Base-by-base conservation (phyloP, 2,888 invertebrate genomes). In the Pyrgus malvae region DNA sequence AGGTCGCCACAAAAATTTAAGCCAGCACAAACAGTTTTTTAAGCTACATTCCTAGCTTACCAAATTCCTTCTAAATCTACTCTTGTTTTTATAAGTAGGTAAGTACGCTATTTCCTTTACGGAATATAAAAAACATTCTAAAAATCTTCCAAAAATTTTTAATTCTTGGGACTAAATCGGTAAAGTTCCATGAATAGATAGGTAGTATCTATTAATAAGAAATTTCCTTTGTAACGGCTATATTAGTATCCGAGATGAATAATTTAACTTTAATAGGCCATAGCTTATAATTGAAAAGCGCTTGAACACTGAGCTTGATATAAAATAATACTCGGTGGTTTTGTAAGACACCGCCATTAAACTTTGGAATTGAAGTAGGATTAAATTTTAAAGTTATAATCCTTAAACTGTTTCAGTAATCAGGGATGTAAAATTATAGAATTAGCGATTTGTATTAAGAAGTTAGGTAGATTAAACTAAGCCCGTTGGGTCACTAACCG, bases 291-390 rank as follows among this genome's bases (percentile, higher is more conserved):
- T 37, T 37, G 46, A 48, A 48, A 48, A 48, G 46, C 46, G 46
- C 23, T 48, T 48, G 35, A 48, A 11, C 35, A 25, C 46, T 21
- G 46, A 25, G 46, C 46, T 48, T 48, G 25, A 37, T 48, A 48
- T 48, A 48, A 48, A 37, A 48, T n/a, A 48, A 35, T 25, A 48
- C 46, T 48, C 37, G 23, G 46, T 25, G 42, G 42, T 23, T 48
- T 48, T 48, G 46, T 48, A 35, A 12, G 31, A 45, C 25, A 48
- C 21, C 37, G 46, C 37, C 16, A 48, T 48, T 48, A 48, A 48
- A 48, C 46, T 48, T 48, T 48, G n/a, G 46, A 25, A 48, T 48
- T 48, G 46, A 37, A 48, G 46, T 48, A 14, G 46, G 46, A 48
- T 48, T 46, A 35, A 23, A 48, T 17, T 48, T 16, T 25, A 48